Base-by-base conservation (phyloP, 2,888 invertebrate genomes). In the Eubasilissa splendida region DNA sequence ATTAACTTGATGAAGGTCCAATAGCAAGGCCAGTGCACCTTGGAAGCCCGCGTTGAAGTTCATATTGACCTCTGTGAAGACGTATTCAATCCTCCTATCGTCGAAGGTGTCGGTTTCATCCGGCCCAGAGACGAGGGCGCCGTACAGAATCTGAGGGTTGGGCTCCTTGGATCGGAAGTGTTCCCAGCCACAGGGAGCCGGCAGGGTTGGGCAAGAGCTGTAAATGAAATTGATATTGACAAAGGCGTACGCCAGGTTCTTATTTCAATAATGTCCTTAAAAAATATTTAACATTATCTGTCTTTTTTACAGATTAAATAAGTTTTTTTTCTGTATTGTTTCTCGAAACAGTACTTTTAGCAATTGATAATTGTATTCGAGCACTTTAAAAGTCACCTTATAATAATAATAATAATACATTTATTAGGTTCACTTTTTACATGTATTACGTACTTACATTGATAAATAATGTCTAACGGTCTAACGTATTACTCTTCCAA, bases 11-110 rank as follows among this genome's bases (percentile, higher is more conserved):
- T 82, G 85, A 42, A 87, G 84, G 66, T 90, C 88, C n/a, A 89
- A 85, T 4, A 92, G 85, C 11, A 89, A 91, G 1, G 91, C 91
- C 1, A 91, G 85, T 0, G 89, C 88, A 11, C 90, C 88, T 83
- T 91, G 91, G 85, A 92, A 91, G 0, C 91, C 92, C 5, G 91
- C 91, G 85, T 92, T 92, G 85, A 89, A 92, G 84, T 92, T 91
- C 22, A 91, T 85, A 10, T 91, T 91, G 0, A 92, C 91, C 85
- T 92, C 92, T 76, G 91, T 92, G 84, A 90, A 90, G 12, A 90
- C 86, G 85, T 89, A 91, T 82, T 92, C 91, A 80, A 90, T 89
- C 70, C 92, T 87, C 50, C 86, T 86, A 85, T 92, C 92, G 73
- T 87, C 87, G 85, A 91, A 92, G 76, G 87, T 85, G 84, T 92